Percentiles rank a stretch among this genome's conserved stretches.
Conservation (phyloP, 1,140 invertebrate species). For the Vollenhovia emeryi region DNA sequence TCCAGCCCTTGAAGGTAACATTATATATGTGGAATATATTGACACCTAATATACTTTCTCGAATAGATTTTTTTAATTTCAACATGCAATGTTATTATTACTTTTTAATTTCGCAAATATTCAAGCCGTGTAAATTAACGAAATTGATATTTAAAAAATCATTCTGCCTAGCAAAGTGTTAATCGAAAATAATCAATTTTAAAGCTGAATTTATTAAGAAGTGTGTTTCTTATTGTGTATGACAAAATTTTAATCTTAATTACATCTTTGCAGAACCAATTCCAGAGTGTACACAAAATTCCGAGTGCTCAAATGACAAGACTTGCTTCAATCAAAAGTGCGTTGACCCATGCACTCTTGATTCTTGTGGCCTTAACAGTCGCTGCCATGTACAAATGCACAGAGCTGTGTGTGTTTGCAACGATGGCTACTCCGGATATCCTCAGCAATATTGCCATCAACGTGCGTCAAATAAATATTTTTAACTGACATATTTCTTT, state of each 20-base stretch:
- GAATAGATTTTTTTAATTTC: background rate
- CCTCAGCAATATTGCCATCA: conserved; percentile 92
- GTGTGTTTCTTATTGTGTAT: background rate
- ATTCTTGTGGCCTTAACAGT: conserved; percentile 92
- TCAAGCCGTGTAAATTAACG: background rate
- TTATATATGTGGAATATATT: conserved; percentile 10
- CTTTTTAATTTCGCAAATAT: background rate
- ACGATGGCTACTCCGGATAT: conserved; percentile 94
- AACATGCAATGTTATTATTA: background rate
- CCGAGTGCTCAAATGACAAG: conserved; percentile 93
- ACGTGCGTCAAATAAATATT: conserved; percentile 85
- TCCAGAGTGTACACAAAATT: conserved; percentile 92
- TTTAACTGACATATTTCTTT: background rate
- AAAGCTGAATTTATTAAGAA: background rate
- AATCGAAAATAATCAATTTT: background rate
- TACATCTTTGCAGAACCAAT: conserved; percentile 83
- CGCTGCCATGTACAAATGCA: conserved; percentile 93
- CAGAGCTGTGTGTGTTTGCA: conserved; percentile 93
- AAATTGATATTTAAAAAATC: background rate
- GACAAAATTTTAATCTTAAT: conserved; percentile 24
- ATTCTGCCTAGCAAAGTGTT: background rate
- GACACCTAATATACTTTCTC: conserved; percentile 4
- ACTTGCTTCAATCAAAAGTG: conserved; percentile 93
- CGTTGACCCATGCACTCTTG: conserved; percentile 90
- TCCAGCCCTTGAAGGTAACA: conserved; percentile 73